Conservation (phyloP, 2,888 invertebrate species). For the Eurytoma adleriae region DNA sequence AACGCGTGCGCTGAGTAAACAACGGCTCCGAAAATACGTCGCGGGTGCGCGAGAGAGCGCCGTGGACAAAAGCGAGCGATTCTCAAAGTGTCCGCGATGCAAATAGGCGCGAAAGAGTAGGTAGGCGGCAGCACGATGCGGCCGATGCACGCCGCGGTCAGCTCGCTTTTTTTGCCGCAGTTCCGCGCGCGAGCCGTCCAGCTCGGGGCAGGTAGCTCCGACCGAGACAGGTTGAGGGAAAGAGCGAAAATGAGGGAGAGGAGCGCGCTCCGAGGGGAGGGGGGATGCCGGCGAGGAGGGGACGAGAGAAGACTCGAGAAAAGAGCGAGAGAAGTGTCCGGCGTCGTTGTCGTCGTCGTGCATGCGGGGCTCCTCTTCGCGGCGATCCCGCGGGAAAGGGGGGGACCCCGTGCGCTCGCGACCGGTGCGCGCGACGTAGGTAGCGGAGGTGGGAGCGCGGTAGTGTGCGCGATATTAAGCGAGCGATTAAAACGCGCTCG, state of each 20-base stretch:
- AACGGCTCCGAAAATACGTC: not conserved
- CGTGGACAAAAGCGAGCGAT: not conserved
- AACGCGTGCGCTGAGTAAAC: not conserved
- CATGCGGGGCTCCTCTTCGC: no score
- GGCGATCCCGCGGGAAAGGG: constrained; percentile 29
- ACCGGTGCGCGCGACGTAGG: constrained; percentile 4
- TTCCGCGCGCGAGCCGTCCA: not conserved
- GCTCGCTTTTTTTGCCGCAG: constrained; percentile 17
- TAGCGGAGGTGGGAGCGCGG: not conserved
- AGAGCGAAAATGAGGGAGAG: constrained; percentile 59
- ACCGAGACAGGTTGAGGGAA: constrained; percentile 67
- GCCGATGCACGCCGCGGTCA: not conserved
- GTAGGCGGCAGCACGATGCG: not conserved
- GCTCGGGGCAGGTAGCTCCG: constrained; percentile 68
- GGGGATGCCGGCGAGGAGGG: constrained; percentile 22
- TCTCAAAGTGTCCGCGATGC: constrained; percentile 8
- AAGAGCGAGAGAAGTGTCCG: constrained; percentile 55
- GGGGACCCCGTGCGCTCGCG: constrained; percentile 48
- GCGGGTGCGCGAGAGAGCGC: not conserved
- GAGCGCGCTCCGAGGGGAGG: constrained; percentile 57
- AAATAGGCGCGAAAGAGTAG: not conserved
- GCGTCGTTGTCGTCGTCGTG: no score
- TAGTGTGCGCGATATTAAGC: constrained; percentile 28
- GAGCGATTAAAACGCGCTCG: not conserved
- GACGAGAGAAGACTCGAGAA: constrained; percentile 47